Evolutionary conservation across 2,888 invertebrate species (phyloP), one percentile per base, ranked within the genome.

Genomic region (Bombylius major): DNA sequence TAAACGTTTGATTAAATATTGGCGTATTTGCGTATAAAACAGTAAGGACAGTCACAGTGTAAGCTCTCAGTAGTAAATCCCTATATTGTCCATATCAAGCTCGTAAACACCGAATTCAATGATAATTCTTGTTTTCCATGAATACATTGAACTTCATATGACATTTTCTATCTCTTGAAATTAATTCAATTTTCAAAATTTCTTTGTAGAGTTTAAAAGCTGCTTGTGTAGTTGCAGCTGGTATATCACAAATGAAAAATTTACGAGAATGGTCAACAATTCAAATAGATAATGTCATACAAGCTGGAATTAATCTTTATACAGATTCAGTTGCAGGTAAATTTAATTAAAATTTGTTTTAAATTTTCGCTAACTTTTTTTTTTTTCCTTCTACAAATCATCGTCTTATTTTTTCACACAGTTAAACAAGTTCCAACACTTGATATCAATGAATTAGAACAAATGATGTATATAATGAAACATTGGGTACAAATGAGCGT

Each of bases 321-420:
- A 56, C 61, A 14, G 59, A 60, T 47, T 58, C 60, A 9, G 60
- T 61, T 12, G 63, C 61, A 57, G 58, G 62, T 62, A 54, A 47
- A 36, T 45, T 4, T 36, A 11, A 33, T 7, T 31, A 47, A 1
- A 34, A 44, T 31, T 13, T n/a, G 9, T 34, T 44, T 33, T 13
- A 32, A 50, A 52, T 46, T 36, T 8, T 8, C 9, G 6, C 9
- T 42, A 42, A 36, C 36, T 11, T n/a, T 49, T 42, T 42, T 50
- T 44, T 13, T 32, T 39, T 23, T 47, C 1, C 14, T 4, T 7
- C 13, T n/a, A 14, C 1, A 34, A n/a, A 4, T 36, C 1, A 5
- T 33, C 6, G 36, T 32, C 49, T 14, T 11, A 45, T 31, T 34
- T 13, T 48, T 47, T 57, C n/a, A n/a, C n/a, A 12, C 9, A 62